Conservation (phyloP, 2,888 invertebrate species). For the Chrysopilus asiliformis region DNA sequence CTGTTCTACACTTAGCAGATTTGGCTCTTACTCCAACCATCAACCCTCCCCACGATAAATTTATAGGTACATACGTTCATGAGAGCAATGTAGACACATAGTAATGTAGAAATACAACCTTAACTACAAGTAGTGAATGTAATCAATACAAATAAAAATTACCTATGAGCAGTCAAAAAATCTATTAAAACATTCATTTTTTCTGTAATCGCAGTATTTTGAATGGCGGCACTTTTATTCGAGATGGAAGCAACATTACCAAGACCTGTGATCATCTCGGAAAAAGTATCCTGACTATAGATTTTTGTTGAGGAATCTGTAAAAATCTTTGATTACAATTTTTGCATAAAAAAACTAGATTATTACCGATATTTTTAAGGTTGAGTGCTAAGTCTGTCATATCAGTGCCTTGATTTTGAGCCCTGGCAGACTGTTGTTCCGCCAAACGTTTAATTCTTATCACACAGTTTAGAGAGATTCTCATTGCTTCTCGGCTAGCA, state of each 20-base stretch:
- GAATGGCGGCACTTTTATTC: constrained; percentile 15
- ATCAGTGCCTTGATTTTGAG: constrained; percentile 16
- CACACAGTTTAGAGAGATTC: constrained; percentile 18
- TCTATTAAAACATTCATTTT: constrained; percentile 18
- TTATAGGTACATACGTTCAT: too few relatives aligned
- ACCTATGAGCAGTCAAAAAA: constrained; percentile 19
- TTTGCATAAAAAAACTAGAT: too few relatives aligned
- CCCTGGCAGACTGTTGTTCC: constrained; percentile 17
- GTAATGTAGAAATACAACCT: too few relatives aligned
- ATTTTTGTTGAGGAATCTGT: constrained; percentile 14
- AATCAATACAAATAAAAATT: constrained; percentile 3
- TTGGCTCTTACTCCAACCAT: too few relatives aligned
- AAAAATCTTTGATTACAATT: constrained; percentile 1
- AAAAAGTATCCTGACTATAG: constrained; percentile 15
- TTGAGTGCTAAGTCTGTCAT: too few relatives aligned
- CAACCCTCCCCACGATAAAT: too few relatives aligned
- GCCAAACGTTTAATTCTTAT: constrained; percentile 17
- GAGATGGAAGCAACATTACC: constrained; percentile 16
- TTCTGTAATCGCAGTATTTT: constrained; percentile 17
- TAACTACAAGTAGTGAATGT: not conserved
- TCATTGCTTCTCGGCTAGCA: constrained; percentile 19
- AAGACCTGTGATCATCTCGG: constrained; percentile 16
- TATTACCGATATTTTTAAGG: constrained; percentile 17
- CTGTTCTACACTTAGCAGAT: too few relatives aligned
- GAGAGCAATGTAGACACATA: too few relatives aligned